Percentiles rank a stretch among this genome's conserved stretches.
Evolutionary conservation across 2,888 invertebrate species (phyloP).

Genomic region (Tetramorium bicarinatum): DNA sequence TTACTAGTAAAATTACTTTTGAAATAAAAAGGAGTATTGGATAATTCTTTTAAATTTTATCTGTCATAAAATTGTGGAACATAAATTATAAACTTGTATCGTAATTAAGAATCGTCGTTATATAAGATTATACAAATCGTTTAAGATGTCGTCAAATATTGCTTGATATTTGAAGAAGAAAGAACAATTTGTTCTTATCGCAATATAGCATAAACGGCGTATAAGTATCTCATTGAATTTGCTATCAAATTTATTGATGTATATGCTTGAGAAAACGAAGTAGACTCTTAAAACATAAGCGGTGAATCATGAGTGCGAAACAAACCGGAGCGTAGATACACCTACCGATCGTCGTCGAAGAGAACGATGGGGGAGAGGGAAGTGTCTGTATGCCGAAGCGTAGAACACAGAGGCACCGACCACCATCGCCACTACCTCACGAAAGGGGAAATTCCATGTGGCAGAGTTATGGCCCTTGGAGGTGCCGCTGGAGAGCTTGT

Average conservation of each 20-base stretch:
- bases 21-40: not conserved
- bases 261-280: slow-evolving; percentile 19
- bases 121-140: not conserved
- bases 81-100: not conserved
- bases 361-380: not conserved
- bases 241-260: slow-evolving; percentile 29
- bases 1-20: not conserved
- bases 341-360: slow-evolving; percentile 37
- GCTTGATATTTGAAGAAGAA: not conserved
- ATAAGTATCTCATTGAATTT: slow-evolving; percentile 26
- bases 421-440: slow-evolving; percentile 57
- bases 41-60: not conserved
- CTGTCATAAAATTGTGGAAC: not conserved
- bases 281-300: slow-evolving; percentile 49
- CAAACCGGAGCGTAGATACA: slow-evolving; percentile 38
- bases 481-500: slow-evolving; percentile 67
- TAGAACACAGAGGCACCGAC: slow-evolving; percentile 60
- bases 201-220: not conserved
- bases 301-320: slow-evolving; percentile 52
- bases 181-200: not conserved
- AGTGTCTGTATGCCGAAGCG: slow-evolving; percentile 42
- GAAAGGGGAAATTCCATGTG: slow-evolving; percentile 70
- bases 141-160: not conserved
- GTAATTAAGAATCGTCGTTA: not conserved
- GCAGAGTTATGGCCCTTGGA: slow-evolving; percentile 75